Evolutionary conservation across 2,797 vertebrate species (phyloP).

Genomic region (Chelmon rostratus): DNA sequence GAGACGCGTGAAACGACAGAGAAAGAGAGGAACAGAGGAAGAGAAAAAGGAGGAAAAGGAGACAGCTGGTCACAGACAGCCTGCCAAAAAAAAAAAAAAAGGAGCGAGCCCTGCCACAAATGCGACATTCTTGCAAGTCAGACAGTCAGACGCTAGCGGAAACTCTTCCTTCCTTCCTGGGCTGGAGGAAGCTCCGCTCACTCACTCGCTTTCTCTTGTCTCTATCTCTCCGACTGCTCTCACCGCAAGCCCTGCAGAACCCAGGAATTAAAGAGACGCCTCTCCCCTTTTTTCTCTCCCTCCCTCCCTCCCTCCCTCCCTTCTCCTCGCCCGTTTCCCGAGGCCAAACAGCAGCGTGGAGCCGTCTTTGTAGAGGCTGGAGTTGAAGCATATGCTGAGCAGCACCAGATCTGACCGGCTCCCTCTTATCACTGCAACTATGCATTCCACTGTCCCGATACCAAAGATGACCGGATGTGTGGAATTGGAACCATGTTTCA

Average conservation of each 20-base stretch:
- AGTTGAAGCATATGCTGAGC: constrained; percentile 76
- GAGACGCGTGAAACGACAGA: constrained; percentile 77
- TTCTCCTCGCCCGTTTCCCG: constrained; percentile 62
- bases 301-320: constrained; percentile 45
- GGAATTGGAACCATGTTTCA: constrained; percentile 82
- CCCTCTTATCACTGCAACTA: constrained; percentile 88
- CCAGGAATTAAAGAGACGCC: constrained; percentile 74
- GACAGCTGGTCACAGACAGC: constrained; percentile 85
- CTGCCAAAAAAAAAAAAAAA: constrained; percentile 77
- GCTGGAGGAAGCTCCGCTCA: constrained; percentile 78
- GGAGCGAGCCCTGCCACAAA: constrained; percentile 78
- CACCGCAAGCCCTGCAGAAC: constrained; percentile 75
- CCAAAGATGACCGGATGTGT: constrained; percentile 92
- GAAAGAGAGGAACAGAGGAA: constrained; percentile 70
- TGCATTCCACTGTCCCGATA: constrained; percentile 93
- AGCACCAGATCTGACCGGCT: constrained; percentile 75
- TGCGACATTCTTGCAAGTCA: constrained; percentile 84
- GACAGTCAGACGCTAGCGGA: constrained; percentile 82
- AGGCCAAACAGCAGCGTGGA: constrained; percentile 74
- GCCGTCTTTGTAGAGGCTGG: constrained; percentile 71
- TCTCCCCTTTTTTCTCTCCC: constrained; percentile 53
- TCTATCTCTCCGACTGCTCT: constrained; percentile 71
- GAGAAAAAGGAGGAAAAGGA: constrained; percentile 67
- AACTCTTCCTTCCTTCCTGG: constrained; percentile 81
- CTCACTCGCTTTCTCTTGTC: constrained; percentile 64